Percentiles rank a stretch among this genome's conserved stretches.
phyloP scores from a whole-genome alignment of 1,140 invertebrate species.

The Rhagoletis pomonella region DNA sequence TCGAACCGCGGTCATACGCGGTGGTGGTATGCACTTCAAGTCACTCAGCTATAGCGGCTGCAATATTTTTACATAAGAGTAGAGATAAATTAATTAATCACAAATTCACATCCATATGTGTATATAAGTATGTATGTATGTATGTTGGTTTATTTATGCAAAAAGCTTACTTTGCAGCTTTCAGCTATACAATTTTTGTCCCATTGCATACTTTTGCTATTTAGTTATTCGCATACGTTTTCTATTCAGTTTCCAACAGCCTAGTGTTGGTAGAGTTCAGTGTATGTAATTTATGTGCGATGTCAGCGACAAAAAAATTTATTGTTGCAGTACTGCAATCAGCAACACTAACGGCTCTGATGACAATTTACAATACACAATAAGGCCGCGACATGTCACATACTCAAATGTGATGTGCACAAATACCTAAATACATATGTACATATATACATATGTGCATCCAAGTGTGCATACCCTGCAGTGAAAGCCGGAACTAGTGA shows the following conservation, averaged over 20 bases:
- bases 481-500: no score
- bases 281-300: slow-evolving; percentile 42
- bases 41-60: background rate
- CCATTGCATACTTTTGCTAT: background rate
- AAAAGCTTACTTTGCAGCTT: background rate
- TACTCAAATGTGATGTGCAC: background rate
- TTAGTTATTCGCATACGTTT: background rate
- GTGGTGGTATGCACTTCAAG: no score
- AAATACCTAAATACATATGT: background rate
- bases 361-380: slow-evolving; percentile 52
- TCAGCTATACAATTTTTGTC: background rate
- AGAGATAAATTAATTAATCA: slow-evolving; percentile 28
- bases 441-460: background rate
- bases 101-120: background rate
- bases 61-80: no score
- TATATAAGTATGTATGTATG: no score
- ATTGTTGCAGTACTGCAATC: slow-evolving; percentile 49
- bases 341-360: slow-evolving; percentile 44
- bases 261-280: background rate
- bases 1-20: background rate
- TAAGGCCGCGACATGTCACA: slow-evolving; percentile 39
- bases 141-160: background rate
- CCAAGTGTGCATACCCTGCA: no score
- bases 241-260: background rate
- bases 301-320: slow-evolving; percentile 46